Evolutionary conservation across 2,113 vertebrate genomes (phyloP).

Genomic region (Etheostoma spectabile): DNA sequence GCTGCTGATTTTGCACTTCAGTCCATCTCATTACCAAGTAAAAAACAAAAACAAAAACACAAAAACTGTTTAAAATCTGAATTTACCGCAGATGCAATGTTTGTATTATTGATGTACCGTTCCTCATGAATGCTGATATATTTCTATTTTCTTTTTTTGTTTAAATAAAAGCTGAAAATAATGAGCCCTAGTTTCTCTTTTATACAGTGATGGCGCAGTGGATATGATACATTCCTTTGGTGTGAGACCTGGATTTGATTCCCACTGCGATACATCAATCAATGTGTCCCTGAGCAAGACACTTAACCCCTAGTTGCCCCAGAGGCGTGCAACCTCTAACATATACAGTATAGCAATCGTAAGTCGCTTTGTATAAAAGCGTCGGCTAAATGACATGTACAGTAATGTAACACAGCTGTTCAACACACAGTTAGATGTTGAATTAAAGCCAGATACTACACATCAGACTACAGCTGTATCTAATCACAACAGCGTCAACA

Average conservation of each 20-base stretch:
- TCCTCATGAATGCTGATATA: not conserved
- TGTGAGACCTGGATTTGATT: no score
- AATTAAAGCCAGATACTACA: not conserved
- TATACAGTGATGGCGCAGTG: no score
- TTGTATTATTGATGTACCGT: slow-evolving; percentile 2
- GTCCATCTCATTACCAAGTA: not conserved
- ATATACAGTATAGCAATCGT: no score
- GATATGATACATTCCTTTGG: no score
- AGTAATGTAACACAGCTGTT: not conserved
- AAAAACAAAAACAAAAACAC: not conserved
- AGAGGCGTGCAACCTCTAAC: no score
- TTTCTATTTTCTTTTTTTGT: not conserved
- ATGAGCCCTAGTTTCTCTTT: not conserved
- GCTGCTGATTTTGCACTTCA: slow-evolving; percentile 17
- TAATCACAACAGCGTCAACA: slow-evolving; percentile 20
- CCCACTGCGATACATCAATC: no score
- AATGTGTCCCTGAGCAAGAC: no score
- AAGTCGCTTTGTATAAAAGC: no score
- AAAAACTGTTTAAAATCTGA: not conserved
- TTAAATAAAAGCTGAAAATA: slow-evolving; percentile 13
- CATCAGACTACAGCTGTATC: slow-evolving; percentile 27
- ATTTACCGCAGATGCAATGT: not conserved
- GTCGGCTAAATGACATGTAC: no score
- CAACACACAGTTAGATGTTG: not conserved
- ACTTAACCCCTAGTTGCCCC: no score